phyloP scores from a whole-genome alignment of 2,888 invertebrate genomes.

The Lomographa bimaculata region DNA sequence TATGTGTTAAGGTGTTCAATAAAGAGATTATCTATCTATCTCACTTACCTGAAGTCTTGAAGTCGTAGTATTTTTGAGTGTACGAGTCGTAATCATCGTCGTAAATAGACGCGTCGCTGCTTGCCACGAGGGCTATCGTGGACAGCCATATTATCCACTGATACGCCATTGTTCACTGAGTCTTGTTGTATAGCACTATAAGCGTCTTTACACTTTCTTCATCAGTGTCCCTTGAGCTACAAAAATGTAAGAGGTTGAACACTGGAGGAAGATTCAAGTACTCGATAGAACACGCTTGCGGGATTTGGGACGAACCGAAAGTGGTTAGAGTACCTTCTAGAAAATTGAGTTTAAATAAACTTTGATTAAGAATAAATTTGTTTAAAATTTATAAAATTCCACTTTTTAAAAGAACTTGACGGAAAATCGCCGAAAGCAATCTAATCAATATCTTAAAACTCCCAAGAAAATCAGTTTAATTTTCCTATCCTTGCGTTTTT shows the following conservation, averaged over 20 bases:
- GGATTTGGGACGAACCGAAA: not conserved
- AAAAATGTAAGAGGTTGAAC: slow-evolving; percentile 20
- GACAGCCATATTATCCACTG: slow-evolving; percentile 57
- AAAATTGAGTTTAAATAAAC: too few relatives aligned
- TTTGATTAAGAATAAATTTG: too few relatives aligned
- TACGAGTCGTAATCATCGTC: slow-evolving; percentile 77
- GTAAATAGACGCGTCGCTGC: slow-evolving; percentile 60
- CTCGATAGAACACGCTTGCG: slow-evolving; percentile 12
- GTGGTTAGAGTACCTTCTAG: too few relatives aligned
- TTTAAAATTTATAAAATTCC: too few relatives aligned
- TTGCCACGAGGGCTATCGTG: slow-evolving; percentile 49
- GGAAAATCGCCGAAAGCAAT: slow-evolving; percentile 12
- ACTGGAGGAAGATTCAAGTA: slow-evolving; percentile 12
- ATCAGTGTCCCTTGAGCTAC: slow-evolving; percentile 36
- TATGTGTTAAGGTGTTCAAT: too few relatives aligned
- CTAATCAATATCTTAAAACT: slow-evolving; percentile 15
- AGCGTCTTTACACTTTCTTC: slow-evolving; percentile 35
- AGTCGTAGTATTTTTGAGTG: slow-evolving; percentile 64
- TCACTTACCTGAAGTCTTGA: slow-evolving; percentile 68
- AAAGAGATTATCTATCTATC: too few relatives aligned
- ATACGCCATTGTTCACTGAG: slow-evolving; percentile 49
- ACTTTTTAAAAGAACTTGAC: not conserved
- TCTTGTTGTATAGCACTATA: slow-evolving; percentile 38
- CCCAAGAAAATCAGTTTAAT: slow-evolving; percentile 16
- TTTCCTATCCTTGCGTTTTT: slow-evolving; percentile 32